Base-by-base conservation (phyloP, 1,140 invertebrate genomes). In the Tetragonula clypearis region DNA sequence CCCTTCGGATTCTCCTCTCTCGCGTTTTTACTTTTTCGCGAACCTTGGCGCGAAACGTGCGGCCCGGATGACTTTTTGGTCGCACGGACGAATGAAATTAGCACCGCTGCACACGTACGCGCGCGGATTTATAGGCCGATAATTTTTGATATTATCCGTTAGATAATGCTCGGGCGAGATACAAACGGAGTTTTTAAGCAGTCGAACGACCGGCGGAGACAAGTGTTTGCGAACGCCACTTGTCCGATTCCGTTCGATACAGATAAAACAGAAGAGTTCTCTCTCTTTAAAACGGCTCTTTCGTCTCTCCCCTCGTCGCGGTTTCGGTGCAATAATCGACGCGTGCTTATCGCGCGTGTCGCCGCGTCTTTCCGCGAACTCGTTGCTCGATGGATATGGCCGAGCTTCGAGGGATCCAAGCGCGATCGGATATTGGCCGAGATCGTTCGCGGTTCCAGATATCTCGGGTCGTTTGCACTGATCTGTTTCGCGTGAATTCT, bases 41-140 rank as follows among this genome's bases (percentile, higher is more conserved):
- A n/a, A 49, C 41, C 41, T 49, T 66, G 56, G 53, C 82, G 73
- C n/a, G 1, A 30, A 30, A 30, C 30, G 30, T 78, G 87, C 79
- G 77, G 78, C 86, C 79, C 73, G 79, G 90, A 91, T 92, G 85
- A 92, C 80, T 91, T 91, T 91, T 91, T 89, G 86, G 86, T 91
- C 87, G 87, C 78, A 58, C 41, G 6, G 30, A 49, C 65, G 41
- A 85, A 87, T 84, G 88, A 90, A 88, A 85, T 88, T 86, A 86
- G 26, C 65, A 69, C 66, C 60, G 21, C 0, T 5, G 35, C 35
- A 41, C 6, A 41, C 68, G 62, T 73, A 56, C 53, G 78, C 60
- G 79, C 65, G 30, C 55, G 60, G 76, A 88, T 72, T 88, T 74
- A 73, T 53, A 23, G 23, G 53, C 19, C 58, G 68, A 89, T 88